Conservation (phyloP, 1,140 invertebrate species). For the Monochamus saltuarius region DNA sequence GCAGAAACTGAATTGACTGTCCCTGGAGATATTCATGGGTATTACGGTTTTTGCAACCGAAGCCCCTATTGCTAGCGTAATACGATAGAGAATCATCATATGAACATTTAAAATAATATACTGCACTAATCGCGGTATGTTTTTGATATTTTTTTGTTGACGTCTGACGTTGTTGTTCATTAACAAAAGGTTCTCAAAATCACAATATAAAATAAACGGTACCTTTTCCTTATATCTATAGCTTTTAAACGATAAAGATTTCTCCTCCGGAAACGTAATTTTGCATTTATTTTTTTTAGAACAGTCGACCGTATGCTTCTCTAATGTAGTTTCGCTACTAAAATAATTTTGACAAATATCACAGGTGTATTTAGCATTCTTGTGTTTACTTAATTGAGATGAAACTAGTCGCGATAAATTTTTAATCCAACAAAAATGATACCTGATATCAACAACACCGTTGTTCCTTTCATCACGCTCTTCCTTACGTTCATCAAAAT, state of each 20-base stretch:
- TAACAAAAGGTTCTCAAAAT: conserved; percentile 37
- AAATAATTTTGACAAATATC: conserved; percentile 36
- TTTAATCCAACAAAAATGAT: too few species aligned
- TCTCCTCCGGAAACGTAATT: conserved; percentile 29
- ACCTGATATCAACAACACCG: conserved; percentile 2
- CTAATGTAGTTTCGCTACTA: conserved; percentile 16
- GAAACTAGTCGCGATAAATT: conserved; percentile 28
- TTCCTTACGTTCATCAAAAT: conserved; percentile 5
- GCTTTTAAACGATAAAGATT: conserved; percentile 11
- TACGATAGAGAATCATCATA: conserved; percentile 10
- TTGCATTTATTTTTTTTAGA: conserved; percentile 20
- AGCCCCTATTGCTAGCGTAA: conserved; percentile 6
- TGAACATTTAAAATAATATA: conserved; percentile 17
- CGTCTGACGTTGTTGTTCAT: neutral
- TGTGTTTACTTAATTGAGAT: conserved; percentile 17
- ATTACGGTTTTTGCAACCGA: neutral
- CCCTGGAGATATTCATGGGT: conserved; percentile 19
- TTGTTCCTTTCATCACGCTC: conserved; percentile 3
- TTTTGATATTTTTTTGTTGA: conserved; percentile 7
- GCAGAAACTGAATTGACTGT: neutral
- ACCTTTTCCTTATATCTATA: conserved; percentile 29
- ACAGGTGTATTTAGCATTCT: conserved; percentile 30
- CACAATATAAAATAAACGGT: conserved; percentile 46
- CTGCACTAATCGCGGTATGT: conserved; percentile 6
- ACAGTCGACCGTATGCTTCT: conserved; percentile 28